phyloP scores from a whole-genome alignment of 1,140 invertebrate species.

The Drosophila nasuta region DNA sequence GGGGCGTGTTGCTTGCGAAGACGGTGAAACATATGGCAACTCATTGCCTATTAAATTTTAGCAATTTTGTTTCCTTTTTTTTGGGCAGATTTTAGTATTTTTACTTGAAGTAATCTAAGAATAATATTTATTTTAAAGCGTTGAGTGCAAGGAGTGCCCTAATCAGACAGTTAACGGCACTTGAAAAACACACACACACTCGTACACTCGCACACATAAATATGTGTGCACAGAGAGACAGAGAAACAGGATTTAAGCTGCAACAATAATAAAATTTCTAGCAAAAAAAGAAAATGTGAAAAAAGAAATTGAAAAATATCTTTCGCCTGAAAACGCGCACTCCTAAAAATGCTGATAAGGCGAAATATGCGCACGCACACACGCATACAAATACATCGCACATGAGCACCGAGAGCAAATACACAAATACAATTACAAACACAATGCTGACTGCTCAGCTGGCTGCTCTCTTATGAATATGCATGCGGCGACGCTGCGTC shows the following conservation, averaged over 20 bases:
- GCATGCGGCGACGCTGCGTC: constrained; percentile 52
- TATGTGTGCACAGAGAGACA: constrained; percentile 34
- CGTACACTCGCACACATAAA: constrained; percentile 16
- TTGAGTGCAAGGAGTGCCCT: constrained; percentile 66
- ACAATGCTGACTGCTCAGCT: constrained; percentile 22
- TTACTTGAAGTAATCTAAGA: constrained; percentile 72
- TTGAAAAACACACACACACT: constrained; percentile 45
- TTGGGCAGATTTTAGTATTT: constrained; percentile 49
- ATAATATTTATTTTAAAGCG: constrained; percentile 83
- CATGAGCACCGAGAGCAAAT: constrained; percentile 9
- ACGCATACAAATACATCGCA: not conserved
- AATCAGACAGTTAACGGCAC: constrained; percentile 78
- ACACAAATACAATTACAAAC: constrained; percentile 7
- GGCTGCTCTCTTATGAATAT: constrained; percentile 74
- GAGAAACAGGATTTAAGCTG: constrained; percentile 75
- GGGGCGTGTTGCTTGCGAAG: constrained; percentile 30
- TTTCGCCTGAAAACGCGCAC: constrained; percentile 54
- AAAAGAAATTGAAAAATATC: constrained; percentile 61
- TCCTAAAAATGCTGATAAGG: constrained; percentile 81
- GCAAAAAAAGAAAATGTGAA: constrained; percentile 48
- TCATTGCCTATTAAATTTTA: constrained; percentile 67
- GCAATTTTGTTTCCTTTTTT: constrained; percentile 16
- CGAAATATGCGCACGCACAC: constrained; percentile 68
- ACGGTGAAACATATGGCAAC: constrained; percentile 57
- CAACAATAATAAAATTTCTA: constrained; percentile 76